A percentile compares a stretch with the other conserved stretches of the same genome.
Evolutionary conservation across 2,888 invertebrate species (phyloP).

Genomic region (Cactoblastis cactorum): DNA sequence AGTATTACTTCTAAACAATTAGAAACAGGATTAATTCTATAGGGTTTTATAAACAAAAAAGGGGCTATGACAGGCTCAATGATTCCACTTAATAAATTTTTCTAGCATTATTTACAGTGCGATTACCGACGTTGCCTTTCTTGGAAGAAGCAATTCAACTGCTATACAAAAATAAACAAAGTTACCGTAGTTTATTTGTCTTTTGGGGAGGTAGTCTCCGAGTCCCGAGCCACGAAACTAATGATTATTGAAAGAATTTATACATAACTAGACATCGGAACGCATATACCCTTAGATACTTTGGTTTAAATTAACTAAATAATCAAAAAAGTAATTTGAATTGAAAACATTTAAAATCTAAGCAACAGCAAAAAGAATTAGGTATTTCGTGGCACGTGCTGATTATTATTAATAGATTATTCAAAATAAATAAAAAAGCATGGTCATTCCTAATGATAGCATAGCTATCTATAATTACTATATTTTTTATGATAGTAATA

Average conservation of each 20-base stretch:
- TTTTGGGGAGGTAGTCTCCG: slow-evolving; percentile 53
- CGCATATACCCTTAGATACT: slow-evolving; percentile 20
- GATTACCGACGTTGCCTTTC: slow-evolving; percentile 66
- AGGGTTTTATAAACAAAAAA: background rate
- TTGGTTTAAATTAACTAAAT: background rate
- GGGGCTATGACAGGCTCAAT: background rate
- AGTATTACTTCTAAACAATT: too few relatives aligned
- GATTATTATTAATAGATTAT: too few relatives aligned
- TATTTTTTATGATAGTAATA: too few relatives aligned
- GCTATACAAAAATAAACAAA: slow-evolving; percentile 69
- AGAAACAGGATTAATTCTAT: background rate
- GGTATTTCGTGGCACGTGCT: too few relatives aligned
- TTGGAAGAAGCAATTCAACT: slow-evolving; percentile 65
- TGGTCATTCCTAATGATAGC: slow-evolving; percentile 22
- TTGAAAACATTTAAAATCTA: too few relatives aligned
- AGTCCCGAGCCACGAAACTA: slow-evolving; percentile 56
- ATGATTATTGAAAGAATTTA: slow-evolving; percentile 62
- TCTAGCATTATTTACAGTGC: slow-evolving; percentile 52
- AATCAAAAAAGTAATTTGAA: too few relatives aligned
- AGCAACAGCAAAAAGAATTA: too few relatives aligned
- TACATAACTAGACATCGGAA: slow-evolving; percentile 41
- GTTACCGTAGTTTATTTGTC: slow-evolving; percentile 66
- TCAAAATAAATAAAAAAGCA: too few relatives aligned
- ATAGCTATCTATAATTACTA: slow-evolving; percentile 37
- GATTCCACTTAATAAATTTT: slow-evolving; percentile 19